These are phyloP conservation scores for Allacma fusca DNA, from an alignment of 2,888 invertebrate species.

Conservation along the genomic window DNA sequence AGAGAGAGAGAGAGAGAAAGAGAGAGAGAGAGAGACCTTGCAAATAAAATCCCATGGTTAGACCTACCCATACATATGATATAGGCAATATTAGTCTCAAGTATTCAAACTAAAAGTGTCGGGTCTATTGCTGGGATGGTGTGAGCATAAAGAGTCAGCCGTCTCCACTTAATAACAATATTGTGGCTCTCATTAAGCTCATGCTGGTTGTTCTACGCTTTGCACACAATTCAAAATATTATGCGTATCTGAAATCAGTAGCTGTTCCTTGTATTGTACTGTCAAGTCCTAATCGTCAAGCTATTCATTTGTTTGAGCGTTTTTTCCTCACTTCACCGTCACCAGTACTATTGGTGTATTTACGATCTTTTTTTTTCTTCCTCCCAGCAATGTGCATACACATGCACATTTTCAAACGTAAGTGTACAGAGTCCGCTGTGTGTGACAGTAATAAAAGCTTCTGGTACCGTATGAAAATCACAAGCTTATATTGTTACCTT, in stretches of 20 bases:
- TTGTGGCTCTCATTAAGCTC: constrained; percentile 38
- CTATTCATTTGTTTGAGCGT: constrained; percentile 14
- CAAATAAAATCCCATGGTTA: no score
- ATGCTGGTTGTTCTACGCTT: constrained; percentile 5
- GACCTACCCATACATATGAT: no score
- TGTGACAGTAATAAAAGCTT: background rate
- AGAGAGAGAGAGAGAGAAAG: no score
- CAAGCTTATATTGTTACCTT: background rate
- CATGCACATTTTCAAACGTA: background rate
- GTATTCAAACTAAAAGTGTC: no score
- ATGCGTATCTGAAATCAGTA: constrained; percentile 16
- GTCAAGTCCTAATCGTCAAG: constrained; percentile 19
- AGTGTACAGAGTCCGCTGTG: background rate
- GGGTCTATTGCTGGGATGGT: no score
- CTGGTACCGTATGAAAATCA: background rate
- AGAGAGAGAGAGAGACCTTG: constrained; percentile 4
- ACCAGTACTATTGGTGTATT: background rate
- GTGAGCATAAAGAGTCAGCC: background rate
- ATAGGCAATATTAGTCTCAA: no score
- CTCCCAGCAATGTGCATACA: background rate
- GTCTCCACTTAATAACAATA: constrained; percentile 33
- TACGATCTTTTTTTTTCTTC: background rate
- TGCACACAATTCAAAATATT: constrained; percentile 11
- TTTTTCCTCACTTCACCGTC: constrained; percentile 3
- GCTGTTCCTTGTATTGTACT: constrained; percentile 24